Evolutionary conservation across 2,888 invertebrate species (phyloP).

Genomic region (Pollenia griseotomentosa): DNA sequence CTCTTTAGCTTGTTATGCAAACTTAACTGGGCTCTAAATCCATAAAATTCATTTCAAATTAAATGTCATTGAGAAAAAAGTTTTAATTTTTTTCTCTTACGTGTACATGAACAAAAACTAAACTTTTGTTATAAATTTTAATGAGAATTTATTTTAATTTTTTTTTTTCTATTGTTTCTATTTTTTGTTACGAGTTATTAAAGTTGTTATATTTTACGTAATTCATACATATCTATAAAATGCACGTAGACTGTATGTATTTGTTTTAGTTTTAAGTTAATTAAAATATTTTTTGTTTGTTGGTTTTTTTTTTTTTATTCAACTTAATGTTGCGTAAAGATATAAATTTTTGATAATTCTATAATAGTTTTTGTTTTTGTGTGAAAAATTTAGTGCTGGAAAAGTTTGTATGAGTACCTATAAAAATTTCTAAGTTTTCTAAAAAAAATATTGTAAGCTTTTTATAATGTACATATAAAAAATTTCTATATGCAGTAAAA

Average conservation of each 20-base stretch:
- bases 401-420: too few species aligned
- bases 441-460: neutral
- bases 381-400: too few species aligned
- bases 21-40: neutral
- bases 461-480: too few species aligned
- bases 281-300: conserved; percentile 11
- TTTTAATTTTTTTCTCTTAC: neutral
- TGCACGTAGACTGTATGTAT: too few species aligned
- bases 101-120: neutral
- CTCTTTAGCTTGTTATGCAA: neutral
- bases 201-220: conserved; percentile 35
- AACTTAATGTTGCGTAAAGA: conserved; percentile 55
- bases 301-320: conserved; percentile 31
- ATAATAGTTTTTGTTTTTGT: too few species aligned
- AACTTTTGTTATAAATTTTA: conserved; percentile 18
- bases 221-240: neutral
- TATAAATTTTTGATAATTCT: conserved; percentile 1
- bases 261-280: neutral
- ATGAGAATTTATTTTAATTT: conserved; percentile 29
- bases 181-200: neutral
- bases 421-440: too few species aligned
- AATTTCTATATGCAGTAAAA: too few species aligned
- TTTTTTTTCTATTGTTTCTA: neutral
- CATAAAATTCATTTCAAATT: conserved; percentile 13
- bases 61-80: conserved; percentile 22